Evolutionary conservation across 2,888 invertebrate genomes (phyloP).

Genomic region (Dione vanillae): DNA sequence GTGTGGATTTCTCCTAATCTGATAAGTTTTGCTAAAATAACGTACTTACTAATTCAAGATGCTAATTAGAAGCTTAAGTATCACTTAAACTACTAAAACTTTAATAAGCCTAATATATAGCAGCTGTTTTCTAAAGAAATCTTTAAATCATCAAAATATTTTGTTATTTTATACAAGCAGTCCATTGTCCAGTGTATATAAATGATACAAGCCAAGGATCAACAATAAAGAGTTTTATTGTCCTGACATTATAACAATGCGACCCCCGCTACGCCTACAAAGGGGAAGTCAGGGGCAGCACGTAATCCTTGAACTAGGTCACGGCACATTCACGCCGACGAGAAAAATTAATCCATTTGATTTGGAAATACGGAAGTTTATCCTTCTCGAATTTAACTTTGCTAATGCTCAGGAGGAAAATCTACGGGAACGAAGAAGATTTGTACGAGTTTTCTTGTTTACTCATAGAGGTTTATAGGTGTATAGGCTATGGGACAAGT

Average conservation of each 20-base stretch:
- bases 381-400: background rate
- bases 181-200: constrained; percentile 13
- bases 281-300: constrained; percentile 30
- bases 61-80: background rate
- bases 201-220: constrained; percentile 8
- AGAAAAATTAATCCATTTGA: constrained; percentile 5
- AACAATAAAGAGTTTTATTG: constrained; percentile 22
- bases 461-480: background rate
- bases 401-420: background rate
- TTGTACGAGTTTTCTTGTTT: background rate
- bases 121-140: background rate
- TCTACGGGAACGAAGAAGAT: background rate
- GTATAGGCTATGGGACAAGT: background rate
- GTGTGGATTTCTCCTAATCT: no score
- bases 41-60: no score
- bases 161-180: background rate
- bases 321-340: constrained; percentile 25
- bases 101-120: background rate
- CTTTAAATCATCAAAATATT: background rate
- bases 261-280: constrained; percentile 25
- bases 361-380: constrained; percentile 4
- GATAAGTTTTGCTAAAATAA: no score
- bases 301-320: constrained; percentile 35
- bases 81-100: background rate
- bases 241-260: constrained; percentile 25